Percentiles rank a stretch among this genome's conserved stretches.
phyloP scores from a whole-genome alignment of 2,113 vertebrate species.

The Myotis lucifugus region DNA sequence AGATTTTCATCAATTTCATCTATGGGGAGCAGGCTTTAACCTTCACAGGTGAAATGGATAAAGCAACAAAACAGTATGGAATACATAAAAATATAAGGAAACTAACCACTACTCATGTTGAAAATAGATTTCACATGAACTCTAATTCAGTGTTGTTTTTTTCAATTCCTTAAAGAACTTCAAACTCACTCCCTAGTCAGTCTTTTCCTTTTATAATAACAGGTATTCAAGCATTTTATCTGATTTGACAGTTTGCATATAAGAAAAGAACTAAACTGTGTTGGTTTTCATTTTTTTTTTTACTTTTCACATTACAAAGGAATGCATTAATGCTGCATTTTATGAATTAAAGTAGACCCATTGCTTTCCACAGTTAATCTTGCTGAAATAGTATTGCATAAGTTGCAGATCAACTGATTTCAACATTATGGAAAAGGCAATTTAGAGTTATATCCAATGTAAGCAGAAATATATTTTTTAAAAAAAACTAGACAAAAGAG shows the following conservation, averaged over 20 bases:
- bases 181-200: background rate
- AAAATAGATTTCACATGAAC: conserved; percentile 48
- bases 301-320: conserved; percentile 56
- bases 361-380: conserved; percentile 37
- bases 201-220: conserved; percentile 35
- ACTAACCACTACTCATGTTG: background rate
- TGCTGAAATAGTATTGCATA: conserved; percentile 19
- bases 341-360: conserved; percentile 36
- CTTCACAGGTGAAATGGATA: background rate
- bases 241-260: conserved; percentile 49
- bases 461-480: conserved; percentile 40
- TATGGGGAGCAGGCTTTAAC: background rate
- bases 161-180: background rate
- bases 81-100: background rate
- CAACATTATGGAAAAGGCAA: conserved; percentile 42
- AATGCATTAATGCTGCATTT: conserved; percentile 50
- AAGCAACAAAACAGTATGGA: background rate
- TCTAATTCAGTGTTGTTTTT: background rate
- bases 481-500: conserved; percentile 49
- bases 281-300: conserved; percentile 60
- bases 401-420: conserved; percentile 51
- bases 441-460: conserved; percentile 32
- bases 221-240: conserved; percentile 52
- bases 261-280: background rate
- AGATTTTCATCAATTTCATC: conserved; percentile 39